phyloP scores from a whole-genome alignment of 2,797 vertebrate genomes.

The Malurus leucopterus region DNA sequence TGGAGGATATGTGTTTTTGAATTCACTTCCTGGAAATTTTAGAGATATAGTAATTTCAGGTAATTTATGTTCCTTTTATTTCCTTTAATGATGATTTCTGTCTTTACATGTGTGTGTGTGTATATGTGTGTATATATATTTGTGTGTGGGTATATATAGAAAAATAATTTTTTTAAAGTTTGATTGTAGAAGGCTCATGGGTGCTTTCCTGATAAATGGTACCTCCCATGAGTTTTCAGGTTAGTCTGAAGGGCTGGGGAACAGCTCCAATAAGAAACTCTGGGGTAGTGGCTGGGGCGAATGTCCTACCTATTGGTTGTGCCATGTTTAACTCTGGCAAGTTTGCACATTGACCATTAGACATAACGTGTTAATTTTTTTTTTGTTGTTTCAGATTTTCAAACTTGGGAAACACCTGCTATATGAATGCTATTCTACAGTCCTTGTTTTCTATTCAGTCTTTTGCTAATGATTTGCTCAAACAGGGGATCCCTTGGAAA shows the following conservation, averaged over 20 bases:
- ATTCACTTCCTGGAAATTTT: neutral
- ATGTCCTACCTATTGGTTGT: neutral
- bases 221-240: neutral
- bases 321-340: neutral
- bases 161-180: fast-evolving
- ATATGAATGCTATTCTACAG: slow-evolving; percentile 98
- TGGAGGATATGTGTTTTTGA: neutral
- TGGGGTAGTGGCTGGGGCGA: neutral
- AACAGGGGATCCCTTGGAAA: slow-evolving; percentile 94
- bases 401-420: slow-evolving; percentile 97
- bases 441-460: slow-evolving; percentile 97
- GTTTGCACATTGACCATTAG: neutral
- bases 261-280: neutral
- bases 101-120: neutral
- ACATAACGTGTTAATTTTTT: neutral
- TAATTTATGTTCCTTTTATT: neutral
- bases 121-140: neutral
- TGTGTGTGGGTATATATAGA: fast-evolving
- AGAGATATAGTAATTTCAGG: neutral
- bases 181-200: neutral
- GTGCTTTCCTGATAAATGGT: neutral
- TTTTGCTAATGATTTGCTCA: slow-evolving; percentile 93
- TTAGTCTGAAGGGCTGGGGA: neutral
- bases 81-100: neutral
- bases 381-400: slow-evolving; percentile 85